Conservation (phyloP, 2,888 invertebrate species). For the Brachyptera risi region DNA sequence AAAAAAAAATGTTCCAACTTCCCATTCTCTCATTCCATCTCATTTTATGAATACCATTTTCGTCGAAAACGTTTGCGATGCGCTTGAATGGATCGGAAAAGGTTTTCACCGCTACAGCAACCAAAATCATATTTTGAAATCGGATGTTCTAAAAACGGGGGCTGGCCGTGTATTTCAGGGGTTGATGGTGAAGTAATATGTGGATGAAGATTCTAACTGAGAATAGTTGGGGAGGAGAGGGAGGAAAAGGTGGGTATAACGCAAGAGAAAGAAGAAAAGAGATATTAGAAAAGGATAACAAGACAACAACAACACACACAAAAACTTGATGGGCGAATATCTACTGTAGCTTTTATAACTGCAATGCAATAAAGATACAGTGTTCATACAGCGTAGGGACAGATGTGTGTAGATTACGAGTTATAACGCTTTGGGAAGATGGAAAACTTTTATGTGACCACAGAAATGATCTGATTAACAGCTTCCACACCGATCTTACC, state of each 20-base stretch:
- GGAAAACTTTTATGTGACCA: too few relatives aligned
- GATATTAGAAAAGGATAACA: not conserved
- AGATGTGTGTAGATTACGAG: not conserved
- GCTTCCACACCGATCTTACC: too few relatives aligned
- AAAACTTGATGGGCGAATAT: not conserved
- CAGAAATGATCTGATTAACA: too few relatives aligned
- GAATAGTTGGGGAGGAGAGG: conserved; percentile 17
- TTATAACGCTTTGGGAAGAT: not conserved
- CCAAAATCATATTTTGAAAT: conserved; percentile 30
- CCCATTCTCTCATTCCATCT: conserved; percentile 25
- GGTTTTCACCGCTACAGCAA: conserved; percentile 26
- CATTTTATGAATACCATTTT: conserved; percentile 30
- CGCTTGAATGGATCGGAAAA: conserved; percentile 29
- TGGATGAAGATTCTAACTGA: conserved; percentile 19
- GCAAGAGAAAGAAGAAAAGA: conserved; percentile 8
- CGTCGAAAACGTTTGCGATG: conserved; percentile 24
- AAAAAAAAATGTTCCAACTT: conserved; percentile 27
- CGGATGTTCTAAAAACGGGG: conserved; percentile 22
- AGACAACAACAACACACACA: not conserved
- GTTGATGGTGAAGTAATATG: conserved; percentile 21
- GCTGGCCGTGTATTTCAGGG: conserved; percentile 15
- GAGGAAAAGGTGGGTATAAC: conserved; percentile 18
- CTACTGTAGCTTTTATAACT: not conserved
- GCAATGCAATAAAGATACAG: too few relatives aligned
- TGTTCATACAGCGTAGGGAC: not conserved